These are phyloP conservation scores for Pyxicephalus adspersus DNA, from an alignment of 2,113 vertebrate genomes.

Conservation along the genomic window DNA sequence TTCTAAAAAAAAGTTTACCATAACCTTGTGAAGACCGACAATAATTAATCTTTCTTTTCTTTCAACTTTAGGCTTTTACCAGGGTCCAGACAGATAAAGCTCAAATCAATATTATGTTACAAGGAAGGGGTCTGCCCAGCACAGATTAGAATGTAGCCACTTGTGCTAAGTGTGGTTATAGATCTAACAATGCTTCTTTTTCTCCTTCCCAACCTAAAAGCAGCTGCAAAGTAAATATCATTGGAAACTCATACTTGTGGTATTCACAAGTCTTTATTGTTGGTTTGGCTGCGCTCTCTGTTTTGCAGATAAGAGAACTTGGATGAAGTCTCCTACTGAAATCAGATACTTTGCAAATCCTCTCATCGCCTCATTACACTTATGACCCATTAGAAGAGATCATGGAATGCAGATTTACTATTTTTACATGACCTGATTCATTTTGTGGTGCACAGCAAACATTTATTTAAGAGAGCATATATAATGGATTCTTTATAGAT, in stretches of 20 bases:
- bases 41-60: neutral
- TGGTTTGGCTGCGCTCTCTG: conserved; percentile 3
- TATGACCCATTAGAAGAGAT: neutral
- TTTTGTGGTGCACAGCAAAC: no score
- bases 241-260: conserved; percentile 33
- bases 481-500: no score
- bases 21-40: neutral
- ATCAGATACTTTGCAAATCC: conserved; percentile 41
- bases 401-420: neutral
- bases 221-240: conserved; percentile 45
- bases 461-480: no score
- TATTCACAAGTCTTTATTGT: conserved; percentile 6
- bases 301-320: conserved; percentile 18
- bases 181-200: conserved; percentile 15
- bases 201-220: conserved; percentile 27
- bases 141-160: neutral
- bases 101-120: conserved; percentile 2
- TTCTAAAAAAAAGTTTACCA: neutral
- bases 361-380: conserved; percentile 9
- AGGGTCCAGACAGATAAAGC: conserved; percentile 9
- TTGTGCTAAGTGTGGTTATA: conserved; percentile 13
- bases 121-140: neutral
- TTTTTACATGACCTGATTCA: neutral
- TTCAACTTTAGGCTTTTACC: neutral
- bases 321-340: conserved; percentile 3